A percentile compares a stretch with the other conserved stretches of the same genome.
phyloP scores from a whole-genome alignment of 2,888 invertebrate genomes.

The Arctia plantaginis region DNA sequence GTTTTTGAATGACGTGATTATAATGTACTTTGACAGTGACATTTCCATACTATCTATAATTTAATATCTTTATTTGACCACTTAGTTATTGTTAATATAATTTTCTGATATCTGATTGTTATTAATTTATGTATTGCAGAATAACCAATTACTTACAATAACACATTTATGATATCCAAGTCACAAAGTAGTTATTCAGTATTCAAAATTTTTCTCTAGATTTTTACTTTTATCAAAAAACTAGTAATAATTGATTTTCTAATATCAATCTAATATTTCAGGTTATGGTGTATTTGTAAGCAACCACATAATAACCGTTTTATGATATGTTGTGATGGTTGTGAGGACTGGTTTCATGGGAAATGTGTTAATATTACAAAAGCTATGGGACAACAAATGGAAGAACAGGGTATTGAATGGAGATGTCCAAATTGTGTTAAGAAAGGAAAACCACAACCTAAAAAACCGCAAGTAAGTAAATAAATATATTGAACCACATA shows the following conservation, averaged over 20 bases:
- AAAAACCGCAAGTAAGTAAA: constrained; percentile 57
- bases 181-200: background rate
- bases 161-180: background rate
- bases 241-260: too few relatives aligned
- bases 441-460: constrained; percentile 76
- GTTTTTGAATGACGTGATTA: too few relatives aligned
- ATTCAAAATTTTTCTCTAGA: background rate
- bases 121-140: too few relatives aligned
- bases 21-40: too few relatives aligned
- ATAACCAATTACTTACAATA: background rate
- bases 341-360: constrained; percentile 99
- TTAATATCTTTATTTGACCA: too few relatives aligned
- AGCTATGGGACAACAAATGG: constrained; percentile 96
- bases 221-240: background rate
- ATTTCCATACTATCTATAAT: too few relatives aligned
- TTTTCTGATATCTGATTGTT: too few relatives aligned
- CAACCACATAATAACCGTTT: constrained; percentile 98
- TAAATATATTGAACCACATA: background rate
- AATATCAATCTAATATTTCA: constrained; percentile 52
- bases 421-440: constrained; percentile 94
- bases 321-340: constrained; percentile 98
- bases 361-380: constrained; percentile 97
- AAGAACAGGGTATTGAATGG: constrained; percentile 95
- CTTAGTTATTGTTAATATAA: too few relatives aligned
- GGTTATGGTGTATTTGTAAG: constrained; percentile 97